phyloP scores from a whole-genome alignment of 1,140 invertebrate species.

The Batillaria attramentaria region DNA sequence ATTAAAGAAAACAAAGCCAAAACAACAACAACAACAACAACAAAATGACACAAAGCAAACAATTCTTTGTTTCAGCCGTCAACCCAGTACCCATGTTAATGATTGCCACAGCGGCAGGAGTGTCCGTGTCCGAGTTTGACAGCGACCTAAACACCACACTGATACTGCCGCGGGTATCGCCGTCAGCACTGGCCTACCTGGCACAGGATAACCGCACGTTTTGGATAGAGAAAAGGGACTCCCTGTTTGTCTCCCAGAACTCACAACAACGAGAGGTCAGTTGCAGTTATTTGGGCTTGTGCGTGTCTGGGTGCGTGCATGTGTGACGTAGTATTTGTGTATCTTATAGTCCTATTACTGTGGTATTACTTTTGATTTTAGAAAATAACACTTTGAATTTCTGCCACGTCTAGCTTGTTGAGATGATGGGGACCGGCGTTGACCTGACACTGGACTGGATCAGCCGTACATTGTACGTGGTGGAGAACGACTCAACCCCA shows the following conservation, averaged over 20 bases:
- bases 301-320: background rate
- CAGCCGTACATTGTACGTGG: slow-evolving; percentile 81
- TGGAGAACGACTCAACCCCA: slow-evolving; percentile 76
- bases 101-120: slow-evolving; percentile 75
- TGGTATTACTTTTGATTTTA: no score
- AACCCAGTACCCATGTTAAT: slow-evolving; percentile 85
- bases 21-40: no score
- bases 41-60: no score
- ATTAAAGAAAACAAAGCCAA: no score
- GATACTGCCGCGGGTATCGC: slow-evolving; percentile 45
- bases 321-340: background rate
- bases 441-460: slow-evolving; percentile 90
- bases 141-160: slow-evolving; percentile 57
- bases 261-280: slow-evolving; percentile 3
- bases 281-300: background rate
- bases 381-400: no score
- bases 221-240: slow-evolving; percentile 81
- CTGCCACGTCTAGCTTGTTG: slow-evolving; percentile 77
- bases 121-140: slow-evolving; percentile 55
- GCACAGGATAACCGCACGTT: slow-evolving; percentile 81
- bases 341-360: no score
- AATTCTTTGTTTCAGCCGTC: slow-evolving; percentile 76
- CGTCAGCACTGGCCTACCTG: slow-evolving; percentile 65
- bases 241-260: slow-evolving; percentile 37
- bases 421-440: slow-evolving; percentile 79